Base-by-base conservation (phyloP, 2,888 invertebrate genomes). In the Crepidodera aurea region DNA sequence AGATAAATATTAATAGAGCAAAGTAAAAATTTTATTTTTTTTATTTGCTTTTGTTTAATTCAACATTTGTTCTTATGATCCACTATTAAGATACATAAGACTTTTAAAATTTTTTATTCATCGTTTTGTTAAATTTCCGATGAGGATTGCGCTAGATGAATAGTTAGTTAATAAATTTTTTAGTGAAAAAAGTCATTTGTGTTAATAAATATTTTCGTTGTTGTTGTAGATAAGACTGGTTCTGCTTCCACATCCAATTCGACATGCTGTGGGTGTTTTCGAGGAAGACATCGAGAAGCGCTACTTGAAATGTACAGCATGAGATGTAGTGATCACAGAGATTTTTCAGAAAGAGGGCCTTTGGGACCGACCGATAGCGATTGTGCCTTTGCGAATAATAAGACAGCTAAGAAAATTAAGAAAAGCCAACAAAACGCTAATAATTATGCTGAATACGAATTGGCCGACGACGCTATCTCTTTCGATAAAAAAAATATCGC, bases 291-390 rank as follows among this genome's bases (percentile, higher is more conserved):
- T 67, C 77, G 79, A 64, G 81, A 79, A 68, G 75, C 77, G 2
- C 74, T 81, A 82, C 85, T 87, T 56, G 87, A 87, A 76, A 83
- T 88, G 75, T 88, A 87, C 81, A 82, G 84, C 73, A 77, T 71
- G 40, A 65, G 71, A 15, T 79, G 80, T 68, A 63, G 73, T 16
- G 73, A 80, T 39, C 78, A 79, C 2, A 68, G 71, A 29, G 74
- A 73, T 61, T 79, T 81, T 67, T 76, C 77, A 67, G 75, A 76
- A 73, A 78, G 79, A 69, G 79, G 77, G 62, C 81, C 80, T 62
- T 70, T 79, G 66, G 80, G 81, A 5, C 80, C 80, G 1, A 75
- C 78, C 16, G 79, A 79, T 60, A 75, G 76, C 67, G 71, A 73
- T 46, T 79, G 79, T 65, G 58, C 68, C 12, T 68, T 70, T 29